Evolutionary conservation across 2,888 invertebrate genomes (phyloP).

Genomic region (Pteria penguin): DNA sequence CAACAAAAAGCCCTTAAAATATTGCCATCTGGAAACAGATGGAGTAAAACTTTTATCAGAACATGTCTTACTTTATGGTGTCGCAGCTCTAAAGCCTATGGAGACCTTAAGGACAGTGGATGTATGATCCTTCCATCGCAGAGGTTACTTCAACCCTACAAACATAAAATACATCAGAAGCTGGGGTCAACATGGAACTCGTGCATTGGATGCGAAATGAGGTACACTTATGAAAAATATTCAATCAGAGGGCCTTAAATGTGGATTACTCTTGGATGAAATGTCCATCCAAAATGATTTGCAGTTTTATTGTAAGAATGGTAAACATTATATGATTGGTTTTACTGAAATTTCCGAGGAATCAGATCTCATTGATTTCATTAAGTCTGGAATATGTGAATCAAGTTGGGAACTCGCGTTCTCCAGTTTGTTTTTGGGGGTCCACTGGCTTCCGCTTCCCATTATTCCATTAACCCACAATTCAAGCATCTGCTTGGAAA

Average conservation of each 20-base stretch:
- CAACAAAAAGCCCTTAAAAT: conserved; percentile 5
- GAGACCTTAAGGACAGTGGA: conserved; percentile 19
- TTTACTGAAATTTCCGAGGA: conserved; percentile 9
- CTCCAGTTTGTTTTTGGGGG: conserved; percentile 24
- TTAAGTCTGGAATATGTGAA: conserved; percentile 2
- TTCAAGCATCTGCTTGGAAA: conserved; percentile 9
- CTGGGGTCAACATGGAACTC: conserved; percentile 28
- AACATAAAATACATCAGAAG: conserved; percentile 19
- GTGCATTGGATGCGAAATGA: conserved; percentile 36
- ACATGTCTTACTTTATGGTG: conserved; percentile 21
- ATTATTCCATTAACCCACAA: conserved; percentile 25
- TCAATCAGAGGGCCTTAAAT: conserved; percentile 1
- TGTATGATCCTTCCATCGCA: conserved; percentile 22
- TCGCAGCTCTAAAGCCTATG: conserved; percentile 14
- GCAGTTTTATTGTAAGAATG: conserved; percentile 16
- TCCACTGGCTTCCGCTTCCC: conserved; percentile 32
- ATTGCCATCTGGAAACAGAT: conserved; percentile 4
- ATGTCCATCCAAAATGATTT: conserved; percentile 30
- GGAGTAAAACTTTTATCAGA: conserved; percentile 15
- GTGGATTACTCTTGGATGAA: conserved; percentile 28
- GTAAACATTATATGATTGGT: not conserved
- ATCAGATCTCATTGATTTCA: conserved; percentile 4
- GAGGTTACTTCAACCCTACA: conserved; percentile 11
- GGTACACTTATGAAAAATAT: conserved; percentile 14
- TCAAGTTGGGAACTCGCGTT: conserved; percentile 6